phyloP scores from a whole-genome alignment of 2,113 vertebrate genomes.

The Ciconia maguari region DNA sequence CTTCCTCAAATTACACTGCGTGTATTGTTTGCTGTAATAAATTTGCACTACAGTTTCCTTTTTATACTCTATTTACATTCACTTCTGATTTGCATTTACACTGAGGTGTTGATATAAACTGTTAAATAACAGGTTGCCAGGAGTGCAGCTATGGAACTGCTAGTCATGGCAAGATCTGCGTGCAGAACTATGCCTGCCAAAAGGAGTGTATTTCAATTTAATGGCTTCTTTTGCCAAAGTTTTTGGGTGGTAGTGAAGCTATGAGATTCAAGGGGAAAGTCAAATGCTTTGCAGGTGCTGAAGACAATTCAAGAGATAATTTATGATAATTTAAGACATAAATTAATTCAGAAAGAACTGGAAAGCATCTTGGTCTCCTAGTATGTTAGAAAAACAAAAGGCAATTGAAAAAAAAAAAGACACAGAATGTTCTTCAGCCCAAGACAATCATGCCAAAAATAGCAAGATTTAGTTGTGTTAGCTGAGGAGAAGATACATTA shows the following conservation, averaged over 20 bases:
- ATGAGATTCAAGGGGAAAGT: neutral
- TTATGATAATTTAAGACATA: neutral
- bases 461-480: constrained; percentile 6
- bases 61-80: neutral
- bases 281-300: constrained; percentile 54
- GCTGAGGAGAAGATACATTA: neutral
- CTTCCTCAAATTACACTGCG: neutral
- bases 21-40: neutral
- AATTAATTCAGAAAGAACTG: constrained; percentile 30
- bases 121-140: neutral
- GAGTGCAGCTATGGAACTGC: neutral
- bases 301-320: constrained; percentile 33
- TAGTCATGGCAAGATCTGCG: neutral
- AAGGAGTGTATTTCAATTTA: neutral
- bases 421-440: constrained; percentile 29
- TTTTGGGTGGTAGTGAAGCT: neutral
- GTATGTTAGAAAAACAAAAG: constrained; percentile 55
- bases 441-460: constrained; percentile 38
- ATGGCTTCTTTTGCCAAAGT: neutral
- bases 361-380: constrained; percentile 22
- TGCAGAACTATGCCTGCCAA: neutral
- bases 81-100: neutral
- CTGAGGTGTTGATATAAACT: neutral
- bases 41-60: neutral
- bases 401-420: neutral